Conservation (phyloP, 2,888 invertebrate genomes). For the Noctua pronuba region DNA sequence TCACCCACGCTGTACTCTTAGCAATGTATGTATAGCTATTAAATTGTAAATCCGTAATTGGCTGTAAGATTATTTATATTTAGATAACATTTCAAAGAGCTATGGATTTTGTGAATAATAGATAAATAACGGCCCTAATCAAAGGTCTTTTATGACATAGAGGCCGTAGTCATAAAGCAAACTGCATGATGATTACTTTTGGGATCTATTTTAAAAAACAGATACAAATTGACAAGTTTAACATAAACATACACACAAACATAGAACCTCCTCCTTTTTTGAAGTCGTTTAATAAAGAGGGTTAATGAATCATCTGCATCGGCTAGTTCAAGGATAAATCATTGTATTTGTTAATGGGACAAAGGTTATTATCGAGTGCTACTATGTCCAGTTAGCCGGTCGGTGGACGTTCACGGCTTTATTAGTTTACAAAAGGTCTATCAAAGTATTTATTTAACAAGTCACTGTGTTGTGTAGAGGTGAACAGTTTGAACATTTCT, state of each 20-base stretch:
- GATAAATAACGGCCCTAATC: too few relatives aligned
- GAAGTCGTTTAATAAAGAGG: background rate
- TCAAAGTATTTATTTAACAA: background rate
- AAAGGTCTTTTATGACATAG: too few relatives aligned
- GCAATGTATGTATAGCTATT: too few relatives aligned
- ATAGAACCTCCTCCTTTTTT: background rate
- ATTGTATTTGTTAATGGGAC: background rate
- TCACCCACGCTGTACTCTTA: too few relatives aligned
- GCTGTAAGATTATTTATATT: too few relatives aligned
- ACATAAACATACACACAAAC: background rate
- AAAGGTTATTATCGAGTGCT: background rate
- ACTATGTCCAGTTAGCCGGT: background rate
- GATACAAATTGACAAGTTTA: background rate
- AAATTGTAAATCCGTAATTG: too few relatives aligned
- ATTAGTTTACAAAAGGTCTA: constrained; percentile 21
- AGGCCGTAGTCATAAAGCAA: too few relatives aligned
- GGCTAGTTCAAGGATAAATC: background rate
- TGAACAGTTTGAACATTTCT: background rate
- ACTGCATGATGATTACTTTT: too few relatives aligned
- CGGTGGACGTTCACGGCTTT: background rate
- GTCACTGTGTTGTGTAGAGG: background rate
- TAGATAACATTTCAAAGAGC: too few relatives aligned
- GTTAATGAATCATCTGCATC: background rate
- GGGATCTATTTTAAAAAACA: background rate
- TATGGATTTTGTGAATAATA: too few relatives aligned